Percentiles rank a stretch among this genome's conserved stretches.
phyloP scores from a whole-genome alignment of 2,113 vertebrate species.

The Serinus canaria region DNA sequence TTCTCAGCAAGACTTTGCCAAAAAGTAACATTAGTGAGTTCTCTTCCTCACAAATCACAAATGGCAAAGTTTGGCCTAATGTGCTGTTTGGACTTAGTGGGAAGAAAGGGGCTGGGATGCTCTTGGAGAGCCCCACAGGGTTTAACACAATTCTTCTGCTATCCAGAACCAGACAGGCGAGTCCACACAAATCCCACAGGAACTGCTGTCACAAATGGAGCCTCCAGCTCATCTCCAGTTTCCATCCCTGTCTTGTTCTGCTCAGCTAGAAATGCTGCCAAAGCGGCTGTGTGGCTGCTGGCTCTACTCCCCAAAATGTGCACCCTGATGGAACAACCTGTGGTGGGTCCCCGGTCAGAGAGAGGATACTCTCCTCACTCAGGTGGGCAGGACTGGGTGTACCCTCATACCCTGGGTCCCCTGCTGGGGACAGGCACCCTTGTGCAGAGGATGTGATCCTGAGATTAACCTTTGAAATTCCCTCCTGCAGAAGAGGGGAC shows the following conservation, averaged over 20 bases:
- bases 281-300: accelerated
- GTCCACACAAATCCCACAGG: not conserved
- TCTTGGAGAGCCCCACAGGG: not conserved
- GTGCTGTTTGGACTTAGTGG: not conserved
- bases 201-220: not conserved
- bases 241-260: not conserved
- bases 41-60: not conserved
- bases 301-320: not conserved
- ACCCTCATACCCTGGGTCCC: no score
- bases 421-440: not conserved
- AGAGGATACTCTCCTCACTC: not conserved
- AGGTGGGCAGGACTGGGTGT: not conserved
- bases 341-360: not conserved
- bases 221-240: not conserved
- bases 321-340: accelerated
- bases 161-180: not conserved
- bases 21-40: not conserved
- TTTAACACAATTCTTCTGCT: not conserved
- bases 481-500: not conserved
- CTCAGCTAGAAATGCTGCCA: not conserved
- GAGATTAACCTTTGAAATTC: not conserved
- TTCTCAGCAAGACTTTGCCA: conserved; percentile 18
- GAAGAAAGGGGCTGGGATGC: not conserved
- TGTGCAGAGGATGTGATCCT: accelerated
- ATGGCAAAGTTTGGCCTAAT: not conserved